Evolutionary conservation across 1,140 invertebrate genomes (phyloP).

Genomic region (Penaeus indicus): DNA sequence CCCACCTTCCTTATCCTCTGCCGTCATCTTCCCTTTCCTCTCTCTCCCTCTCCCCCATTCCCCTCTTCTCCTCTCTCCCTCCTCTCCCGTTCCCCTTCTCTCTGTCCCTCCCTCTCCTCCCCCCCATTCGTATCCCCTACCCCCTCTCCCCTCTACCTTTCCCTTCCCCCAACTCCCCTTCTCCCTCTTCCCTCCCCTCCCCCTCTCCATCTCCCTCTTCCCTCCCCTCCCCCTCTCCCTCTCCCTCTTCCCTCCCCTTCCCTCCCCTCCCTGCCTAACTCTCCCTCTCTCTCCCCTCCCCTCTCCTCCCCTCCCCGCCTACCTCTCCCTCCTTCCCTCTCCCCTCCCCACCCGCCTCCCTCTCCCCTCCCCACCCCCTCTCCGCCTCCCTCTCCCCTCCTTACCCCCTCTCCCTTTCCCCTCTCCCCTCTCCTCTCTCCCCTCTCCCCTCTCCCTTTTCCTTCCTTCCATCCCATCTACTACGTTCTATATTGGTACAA

Average conservation of each 20-base stretch:
- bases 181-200: background rate
- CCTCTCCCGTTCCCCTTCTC: too few relatives aligned
- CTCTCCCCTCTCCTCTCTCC: background rate
- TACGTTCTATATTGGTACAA: too few relatives aligned
- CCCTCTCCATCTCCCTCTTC: background rate
- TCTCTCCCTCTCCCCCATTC: too few relatives aligned
- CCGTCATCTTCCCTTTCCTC: too few relatives aligned
- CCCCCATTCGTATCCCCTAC: background rate
- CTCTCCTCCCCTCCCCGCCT: background rate
- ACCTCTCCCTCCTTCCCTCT: background rate
- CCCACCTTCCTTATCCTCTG: background rate
- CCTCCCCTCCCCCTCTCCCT: background rate
- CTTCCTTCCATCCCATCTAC: too few relatives aligned
- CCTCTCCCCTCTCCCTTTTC: background rate
- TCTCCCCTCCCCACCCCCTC: background rate
- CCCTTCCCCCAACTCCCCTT: background rate
- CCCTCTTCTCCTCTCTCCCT: background rate
- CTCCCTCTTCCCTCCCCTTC: background rate
- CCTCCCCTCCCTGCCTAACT: background rate
- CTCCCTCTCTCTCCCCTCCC: background rate
- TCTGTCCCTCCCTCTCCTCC: background rate
- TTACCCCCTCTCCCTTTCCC: background rate
- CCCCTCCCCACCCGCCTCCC: background rate
- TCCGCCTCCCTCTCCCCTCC: background rate
- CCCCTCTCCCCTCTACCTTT: background rate